phyloP scores from a whole-genome alignment of 1,140 invertebrate species.

The Riptortus pedestris region DNA sequence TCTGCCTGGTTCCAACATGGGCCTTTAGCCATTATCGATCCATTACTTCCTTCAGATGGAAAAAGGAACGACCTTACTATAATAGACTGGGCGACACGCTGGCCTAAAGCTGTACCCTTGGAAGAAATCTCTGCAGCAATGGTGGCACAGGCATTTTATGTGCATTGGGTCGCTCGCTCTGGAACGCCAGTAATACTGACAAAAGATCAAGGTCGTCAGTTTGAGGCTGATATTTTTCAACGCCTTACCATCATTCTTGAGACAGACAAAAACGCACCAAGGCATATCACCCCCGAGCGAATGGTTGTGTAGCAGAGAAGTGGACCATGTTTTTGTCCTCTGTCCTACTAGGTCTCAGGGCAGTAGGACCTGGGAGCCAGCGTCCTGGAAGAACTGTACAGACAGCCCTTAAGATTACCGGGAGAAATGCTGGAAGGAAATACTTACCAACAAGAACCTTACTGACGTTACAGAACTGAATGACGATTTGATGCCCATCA shows the following conservation, averaged over 20 bases:
- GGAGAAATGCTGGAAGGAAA: not conserved
- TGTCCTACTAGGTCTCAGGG: not conserved
- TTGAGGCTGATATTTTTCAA: conserved; percentile 29
- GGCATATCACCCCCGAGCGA: not conserved
- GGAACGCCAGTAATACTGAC: conserved; percentile 34
- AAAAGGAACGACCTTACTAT: conserved; percentile 34
- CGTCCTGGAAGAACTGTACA: too few relatives aligned
- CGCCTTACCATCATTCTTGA: not conserved
- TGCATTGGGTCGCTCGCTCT: conserved; percentile 34
- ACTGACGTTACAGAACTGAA: not conserved
- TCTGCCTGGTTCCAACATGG: conserved; percentile 37
- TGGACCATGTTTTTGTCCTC: not conserved
- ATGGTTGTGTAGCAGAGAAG: not conserved
- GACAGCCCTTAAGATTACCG: not conserved
- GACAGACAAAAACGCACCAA: not conserved
- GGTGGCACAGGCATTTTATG: conserved; percentile 34
- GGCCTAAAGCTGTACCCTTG: conserved; percentile 40
- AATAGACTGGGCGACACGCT: conserved; percentile 40
- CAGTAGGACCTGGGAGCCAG: not conserved
- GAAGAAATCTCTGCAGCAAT: conserved; percentile 36
- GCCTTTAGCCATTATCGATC: conserved; percentile 42
- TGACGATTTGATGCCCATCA: not conserved
- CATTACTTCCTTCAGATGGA: conserved; percentile 35
- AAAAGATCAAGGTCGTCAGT: conserved; percentile 35
- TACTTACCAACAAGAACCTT: too few relatives aligned